Evolutionary conservation across 2,797 vertebrate genomes (phyloP).

Genomic region (Pitangus sulphuratus): DNA sequence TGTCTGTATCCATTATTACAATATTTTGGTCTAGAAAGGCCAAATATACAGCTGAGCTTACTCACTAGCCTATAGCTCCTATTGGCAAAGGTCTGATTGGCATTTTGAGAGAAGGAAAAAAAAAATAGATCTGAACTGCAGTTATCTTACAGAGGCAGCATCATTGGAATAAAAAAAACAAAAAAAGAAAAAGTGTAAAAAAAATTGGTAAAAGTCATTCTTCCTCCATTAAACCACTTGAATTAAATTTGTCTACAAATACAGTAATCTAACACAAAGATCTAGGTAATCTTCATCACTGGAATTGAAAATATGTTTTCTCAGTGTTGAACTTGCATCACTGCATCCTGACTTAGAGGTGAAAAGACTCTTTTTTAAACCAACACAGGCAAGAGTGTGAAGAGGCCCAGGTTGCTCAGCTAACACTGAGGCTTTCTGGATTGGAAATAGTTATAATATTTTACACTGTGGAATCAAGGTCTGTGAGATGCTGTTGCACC

Average conservation of each 20-base stretch:
- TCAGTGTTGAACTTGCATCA: neutral
- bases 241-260: neutral
- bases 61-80: too few species aligned
- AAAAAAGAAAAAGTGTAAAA: accelerated
- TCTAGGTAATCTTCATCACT: neutral
- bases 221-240: neutral
- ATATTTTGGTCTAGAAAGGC: too few species aligned
- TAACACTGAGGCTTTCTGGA: neutral
- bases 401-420: neutral
- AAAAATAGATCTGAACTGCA: neutral
- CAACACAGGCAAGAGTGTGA: neutral
- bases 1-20: neutral
- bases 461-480: neutral
- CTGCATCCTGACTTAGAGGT: neutral
- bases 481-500: neutral
- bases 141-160: neutral
- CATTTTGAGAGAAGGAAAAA: neutral
- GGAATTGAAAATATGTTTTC: neutral
- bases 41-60: too few species aligned
- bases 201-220: neutral
- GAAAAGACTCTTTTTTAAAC: neutral
- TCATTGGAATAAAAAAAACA: neutral
- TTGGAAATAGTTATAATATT: neutral
- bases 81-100: neutral
- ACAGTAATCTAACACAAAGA: neutral